phyloP scores from a whole-genome alignment of 2,797 vertebrate species.

The Pangasius mekongensis region DNA sequence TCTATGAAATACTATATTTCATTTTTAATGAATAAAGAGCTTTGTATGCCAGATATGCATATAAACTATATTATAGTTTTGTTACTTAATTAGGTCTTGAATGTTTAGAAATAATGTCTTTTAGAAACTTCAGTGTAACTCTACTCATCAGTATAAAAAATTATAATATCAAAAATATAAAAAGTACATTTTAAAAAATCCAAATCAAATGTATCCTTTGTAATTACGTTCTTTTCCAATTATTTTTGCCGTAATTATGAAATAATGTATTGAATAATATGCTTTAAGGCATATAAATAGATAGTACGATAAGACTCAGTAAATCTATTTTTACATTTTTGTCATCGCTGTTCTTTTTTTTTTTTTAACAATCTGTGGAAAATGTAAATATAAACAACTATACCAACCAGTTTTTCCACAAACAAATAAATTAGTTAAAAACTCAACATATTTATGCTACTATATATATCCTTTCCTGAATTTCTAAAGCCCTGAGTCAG shows the following conservation, averaged over 20 bases:
- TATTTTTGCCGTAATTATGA: neutral
- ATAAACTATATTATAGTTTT: neutral
- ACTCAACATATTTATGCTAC: neutral
- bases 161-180: no score
- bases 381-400: neutral
- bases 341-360: neutral
- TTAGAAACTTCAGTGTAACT: neutral
- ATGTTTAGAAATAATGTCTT: neutral
- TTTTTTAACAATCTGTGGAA: neutral
- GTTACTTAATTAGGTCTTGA: neutral
- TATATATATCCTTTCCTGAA: neutral
- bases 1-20: neutral
- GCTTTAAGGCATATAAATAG: neutral
- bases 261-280: neutral
- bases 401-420: neutral
- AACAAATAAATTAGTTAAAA: neutral
- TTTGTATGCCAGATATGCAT: neutral
- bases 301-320: neutral
- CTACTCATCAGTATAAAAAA: no score
- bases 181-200: neutral
- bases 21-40: neutral
- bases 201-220: neutral
- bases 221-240: neutral
- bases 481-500: neutral
- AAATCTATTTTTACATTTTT: neutral